Percentiles rank a stretch among this genome's conserved stretches.
Conservation (phyloP, 2,113 vertebrate genomes). For the Uria aalge region DNA sequence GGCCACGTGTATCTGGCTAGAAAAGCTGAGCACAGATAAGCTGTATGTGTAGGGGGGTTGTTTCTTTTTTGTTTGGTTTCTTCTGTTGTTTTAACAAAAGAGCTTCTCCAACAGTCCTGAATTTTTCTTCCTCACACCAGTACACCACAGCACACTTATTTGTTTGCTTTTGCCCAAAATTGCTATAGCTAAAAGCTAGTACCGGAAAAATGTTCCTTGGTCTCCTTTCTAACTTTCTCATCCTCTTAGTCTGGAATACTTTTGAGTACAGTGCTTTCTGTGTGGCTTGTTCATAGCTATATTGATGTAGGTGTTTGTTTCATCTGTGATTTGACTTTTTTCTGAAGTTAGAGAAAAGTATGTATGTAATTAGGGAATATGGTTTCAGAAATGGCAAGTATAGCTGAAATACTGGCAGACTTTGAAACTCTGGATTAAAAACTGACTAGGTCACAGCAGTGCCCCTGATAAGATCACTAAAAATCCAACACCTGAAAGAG, state of each 20-base stretch:
- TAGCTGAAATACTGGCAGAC: not conserved
- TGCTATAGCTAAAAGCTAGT: not conserved
- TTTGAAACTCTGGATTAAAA: not conserved
- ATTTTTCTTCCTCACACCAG: not conserved
- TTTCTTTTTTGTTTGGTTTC: not conserved
- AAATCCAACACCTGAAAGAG: not conserved
- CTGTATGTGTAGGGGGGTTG: not conserved
- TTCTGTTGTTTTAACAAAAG: not conserved
- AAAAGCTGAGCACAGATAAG: not conserved
- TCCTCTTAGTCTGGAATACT: not conserved
- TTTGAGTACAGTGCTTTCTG: not conserved
- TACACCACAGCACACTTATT: not conserved
- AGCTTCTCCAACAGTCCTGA: not conserved
- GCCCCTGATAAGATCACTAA: not conserved
- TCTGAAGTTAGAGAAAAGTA: not conserved
- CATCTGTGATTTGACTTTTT: not conserved
- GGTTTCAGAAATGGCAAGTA: not conserved
- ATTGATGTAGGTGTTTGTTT: not conserved
- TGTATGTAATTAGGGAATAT: not conserved
- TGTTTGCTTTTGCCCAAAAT: not conserved
- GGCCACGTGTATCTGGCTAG: rapidly evolving
- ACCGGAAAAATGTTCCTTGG: not conserved
- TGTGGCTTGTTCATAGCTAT: not conserved
- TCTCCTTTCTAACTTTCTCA: not conserved
- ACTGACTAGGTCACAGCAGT: not conserved